These are phyloP conservation scores for Pheucticus melanocephalus DNA, from an alignment of 2,113 vertebrate species.

Conservation along the genomic window DNA sequence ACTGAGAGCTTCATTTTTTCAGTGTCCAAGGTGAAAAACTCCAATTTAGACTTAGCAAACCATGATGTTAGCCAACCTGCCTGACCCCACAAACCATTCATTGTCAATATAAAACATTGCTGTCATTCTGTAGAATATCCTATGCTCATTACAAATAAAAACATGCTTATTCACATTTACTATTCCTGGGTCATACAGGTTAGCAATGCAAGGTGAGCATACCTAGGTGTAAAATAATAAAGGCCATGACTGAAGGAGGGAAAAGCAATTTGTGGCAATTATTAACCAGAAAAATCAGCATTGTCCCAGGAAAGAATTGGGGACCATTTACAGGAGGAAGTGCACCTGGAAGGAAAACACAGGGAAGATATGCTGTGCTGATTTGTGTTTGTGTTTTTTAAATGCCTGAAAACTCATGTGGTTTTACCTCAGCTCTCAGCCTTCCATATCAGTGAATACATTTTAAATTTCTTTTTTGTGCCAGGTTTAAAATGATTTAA, in stretches of 20 bases:
- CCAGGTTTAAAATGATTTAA: not conserved
- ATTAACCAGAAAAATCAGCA: not conserved
- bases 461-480: not conserved
- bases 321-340: not conserved
- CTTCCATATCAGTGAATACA: not conserved
- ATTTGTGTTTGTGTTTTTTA: not conserved
- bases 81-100: not conserved
- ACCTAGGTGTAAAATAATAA: not conserved
- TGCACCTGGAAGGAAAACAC: not conserved
- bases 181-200: accelerated
- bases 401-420: not conserved
- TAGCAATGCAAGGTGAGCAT: not conserved
- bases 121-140: not conserved
- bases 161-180: not conserved
- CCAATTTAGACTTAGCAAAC: not conserved
- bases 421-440: not conserved
- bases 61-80: not conserved
- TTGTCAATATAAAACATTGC: not conserved
- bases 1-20: not conserved
- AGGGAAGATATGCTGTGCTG: accelerated
- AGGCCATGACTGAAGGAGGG: not conserved
- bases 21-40: not conserved
- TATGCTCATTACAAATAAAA: not conserved
- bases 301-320: not conserved
- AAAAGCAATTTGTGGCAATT: not conserved